phyloP scores from a whole-genome alignment of 2,113 vertebrate species.

The Aptenodytes forsteri region DNA sequence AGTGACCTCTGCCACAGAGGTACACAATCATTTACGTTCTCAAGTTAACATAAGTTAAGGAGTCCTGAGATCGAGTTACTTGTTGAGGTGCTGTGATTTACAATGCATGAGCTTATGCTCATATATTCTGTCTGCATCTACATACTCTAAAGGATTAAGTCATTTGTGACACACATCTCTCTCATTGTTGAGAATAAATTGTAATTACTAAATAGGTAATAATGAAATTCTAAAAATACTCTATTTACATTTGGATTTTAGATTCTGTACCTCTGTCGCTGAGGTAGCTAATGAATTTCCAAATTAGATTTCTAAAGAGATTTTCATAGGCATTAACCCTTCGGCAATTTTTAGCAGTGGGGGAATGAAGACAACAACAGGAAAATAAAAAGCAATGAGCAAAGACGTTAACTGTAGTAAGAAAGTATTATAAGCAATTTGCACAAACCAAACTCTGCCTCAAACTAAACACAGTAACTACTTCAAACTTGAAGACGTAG shows the following conservation, averaged over 20 bases:
- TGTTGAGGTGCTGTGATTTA: background rate
- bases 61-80: background rate
- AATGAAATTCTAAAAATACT: background rate
- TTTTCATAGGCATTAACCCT: background rate
- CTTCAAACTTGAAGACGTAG: background rate
- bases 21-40: background rate
- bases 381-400: background rate
- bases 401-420: background rate
- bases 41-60: background rate
- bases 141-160: background rate
- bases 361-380: background rate
- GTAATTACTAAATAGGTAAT: background rate
- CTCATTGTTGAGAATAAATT: background rate
- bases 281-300: background rate
- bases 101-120: background rate
- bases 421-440: background rate
- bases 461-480: background rate
- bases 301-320: background rate
- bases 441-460: background rate
- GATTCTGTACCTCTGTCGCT: background rate
- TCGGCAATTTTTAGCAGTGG: background rate
- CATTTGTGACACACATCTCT: background rate
- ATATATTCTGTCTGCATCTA: background rate
- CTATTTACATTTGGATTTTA: background rate
- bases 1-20: background rate